These are phyloP conservation scores for Chionoecetes opilio DNA, from an alignment of 1,140 invertebrate species.

Conservation along the genomic window DNA sequence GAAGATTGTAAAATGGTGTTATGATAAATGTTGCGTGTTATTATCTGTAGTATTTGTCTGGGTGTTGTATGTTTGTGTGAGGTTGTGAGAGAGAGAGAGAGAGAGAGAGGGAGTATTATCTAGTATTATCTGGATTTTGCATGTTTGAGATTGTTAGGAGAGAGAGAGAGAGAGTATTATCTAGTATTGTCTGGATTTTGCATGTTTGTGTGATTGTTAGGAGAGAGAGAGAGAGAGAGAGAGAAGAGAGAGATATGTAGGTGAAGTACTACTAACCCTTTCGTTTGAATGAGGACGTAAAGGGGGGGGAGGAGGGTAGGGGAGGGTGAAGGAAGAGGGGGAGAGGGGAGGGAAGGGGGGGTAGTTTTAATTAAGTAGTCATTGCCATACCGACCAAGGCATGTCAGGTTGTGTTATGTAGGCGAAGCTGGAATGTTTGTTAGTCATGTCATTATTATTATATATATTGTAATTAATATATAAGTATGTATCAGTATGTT, in stretches of 20 bases:
- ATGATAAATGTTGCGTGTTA: not conserved
- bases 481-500: slow-evolving; percentile 33
- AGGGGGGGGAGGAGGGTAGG: too few species aligned
- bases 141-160: not conserved
- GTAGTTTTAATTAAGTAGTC: too few species aligned
- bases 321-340: too few species aligned
- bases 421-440: not conserved
- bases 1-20: too few species aligned
- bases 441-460: slow-evolving; percentile 50
- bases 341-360: too few species aligned
- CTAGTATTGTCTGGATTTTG: too few species aligned
- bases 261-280: too few species aligned
- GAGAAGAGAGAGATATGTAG: not conserved
- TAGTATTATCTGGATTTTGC: not conserved
- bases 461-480: slow-evolving; percentile 50
- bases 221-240: too few species aligned
- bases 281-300: too few species aligned
- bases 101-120: not conserved
- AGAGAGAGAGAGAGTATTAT: too few species aligned
- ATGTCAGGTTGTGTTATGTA: slow-evolving; percentile 10
- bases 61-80: not conserved
- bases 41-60: not conserved
- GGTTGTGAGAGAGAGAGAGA: not conserved
- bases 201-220: too few species aligned
- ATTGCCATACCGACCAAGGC: too few species aligned